Conservation (phyloP, 1,140 invertebrate species). For the Leucophenga varia region DNA sequence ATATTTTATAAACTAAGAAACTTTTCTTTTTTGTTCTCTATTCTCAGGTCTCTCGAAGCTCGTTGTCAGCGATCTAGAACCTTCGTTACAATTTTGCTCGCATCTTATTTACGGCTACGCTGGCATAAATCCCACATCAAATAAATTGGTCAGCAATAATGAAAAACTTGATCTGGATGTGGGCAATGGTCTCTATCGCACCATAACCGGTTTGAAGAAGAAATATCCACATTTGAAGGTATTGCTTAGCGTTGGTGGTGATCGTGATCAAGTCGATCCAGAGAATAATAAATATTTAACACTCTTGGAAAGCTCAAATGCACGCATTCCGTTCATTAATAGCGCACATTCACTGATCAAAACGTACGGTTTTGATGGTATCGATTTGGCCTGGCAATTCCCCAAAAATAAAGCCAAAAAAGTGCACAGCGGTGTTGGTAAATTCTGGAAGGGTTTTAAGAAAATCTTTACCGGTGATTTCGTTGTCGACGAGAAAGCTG, state of each 20-base stretch:
- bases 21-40: too few species aligned
- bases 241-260: conserved; percentile 74
- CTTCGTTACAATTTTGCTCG: conserved; percentile 75
- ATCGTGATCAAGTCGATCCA: conserved; percentile 64
- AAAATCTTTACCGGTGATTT: conserved; percentile 71
- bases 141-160: conserved; percentile 69
- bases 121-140: conserved; percentile 70
- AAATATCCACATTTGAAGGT: conserved; percentile 74
- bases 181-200: conserved; percentile 69
- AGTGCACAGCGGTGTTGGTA: conserved; percentile 66
- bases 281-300: conserved; percentile 49
- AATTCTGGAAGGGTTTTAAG: conserved; percentile 72
- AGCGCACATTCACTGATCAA: conserved; percentile 69
- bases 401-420: conserved; percentile 76
- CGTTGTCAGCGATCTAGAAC: conserved; percentile 70
- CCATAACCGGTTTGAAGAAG: conserved; percentile 70
- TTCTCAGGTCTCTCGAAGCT: conserved; percentile 75
- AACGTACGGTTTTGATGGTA: conserved; percentile 81
- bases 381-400: conserved; percentile 86
- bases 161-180: conserved; percentile 70
- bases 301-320: conserved; percentile 69
- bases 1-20: too few species aligned
- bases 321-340: conserved; percentile 73
- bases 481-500: conserved; percentile 71
- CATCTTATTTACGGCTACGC: conserved; percentile 86